Percentiles rank a stretch among this genome's conserved stretches.
Evolutionary conservation across 2,113 vertebrate genomes (phyloP).

Genomic region (Apus apus): DNA sequence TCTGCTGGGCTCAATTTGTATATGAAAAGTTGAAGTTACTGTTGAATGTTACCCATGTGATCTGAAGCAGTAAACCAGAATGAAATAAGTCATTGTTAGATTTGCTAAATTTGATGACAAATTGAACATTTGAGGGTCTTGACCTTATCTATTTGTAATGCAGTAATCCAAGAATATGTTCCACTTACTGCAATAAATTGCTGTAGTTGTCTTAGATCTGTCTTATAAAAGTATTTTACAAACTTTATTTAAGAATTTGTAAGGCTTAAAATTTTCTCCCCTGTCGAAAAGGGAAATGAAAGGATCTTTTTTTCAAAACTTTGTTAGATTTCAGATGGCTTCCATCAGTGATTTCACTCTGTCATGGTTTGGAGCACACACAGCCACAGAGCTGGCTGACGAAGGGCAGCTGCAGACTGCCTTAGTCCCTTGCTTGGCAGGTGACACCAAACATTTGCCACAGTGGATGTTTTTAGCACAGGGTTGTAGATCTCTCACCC

Average conservation of each 20-base stretch:
- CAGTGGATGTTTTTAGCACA: background rate
- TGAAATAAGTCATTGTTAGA: conserved; percentile 32
- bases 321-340: background rate
- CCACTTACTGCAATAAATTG: conserved; percentile 25
- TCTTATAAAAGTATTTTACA: background rate
- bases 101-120: background rate
- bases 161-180: background rate
- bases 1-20: background rate
- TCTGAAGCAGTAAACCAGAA: conserved; percentile 6
- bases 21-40: conserved; percentile 30
- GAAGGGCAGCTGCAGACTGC: background rate
- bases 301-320: background rate
- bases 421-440: background rate
- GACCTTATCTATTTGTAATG: conserved; percentile 22
- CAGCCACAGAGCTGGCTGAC: background rate
- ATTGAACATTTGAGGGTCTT: background rate
- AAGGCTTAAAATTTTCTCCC: background rate
- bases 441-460: background rate
- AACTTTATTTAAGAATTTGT: background rate
- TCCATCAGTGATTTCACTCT: background rate
- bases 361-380: background rate
- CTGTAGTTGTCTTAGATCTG: background rate
- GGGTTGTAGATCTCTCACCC: background rate
- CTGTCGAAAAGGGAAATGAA: background rate
- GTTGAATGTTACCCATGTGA: background rate